phyloP scores from a whole-genome alignment of 1,140 invertebrate species.

The Phortica variegata region DNA sequence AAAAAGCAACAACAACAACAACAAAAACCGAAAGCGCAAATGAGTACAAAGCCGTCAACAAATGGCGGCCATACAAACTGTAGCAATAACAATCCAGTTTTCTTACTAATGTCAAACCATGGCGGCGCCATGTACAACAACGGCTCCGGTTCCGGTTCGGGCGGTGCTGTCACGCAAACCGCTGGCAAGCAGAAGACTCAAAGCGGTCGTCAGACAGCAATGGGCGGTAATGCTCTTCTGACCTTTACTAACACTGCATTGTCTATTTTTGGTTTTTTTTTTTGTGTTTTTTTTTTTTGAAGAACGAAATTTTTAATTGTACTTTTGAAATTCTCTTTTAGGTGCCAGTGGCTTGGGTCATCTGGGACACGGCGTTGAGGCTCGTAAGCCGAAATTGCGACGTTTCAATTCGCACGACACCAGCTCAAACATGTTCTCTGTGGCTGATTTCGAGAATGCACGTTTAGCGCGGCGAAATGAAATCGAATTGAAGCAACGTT shows the following conservation, averaged over 20 bases:
- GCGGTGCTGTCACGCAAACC: too few species aligned
- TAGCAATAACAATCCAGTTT: too few species aligned
- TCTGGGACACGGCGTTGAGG: slow-evolving; percentile 36
- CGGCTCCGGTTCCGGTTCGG: too few species aligned
- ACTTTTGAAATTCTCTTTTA: slow-evolving; percentile 18
- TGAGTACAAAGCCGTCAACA: not conserved
- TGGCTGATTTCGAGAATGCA: slow-evolving; percentile 55
- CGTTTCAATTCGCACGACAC: slow-evolving; percentile 56
- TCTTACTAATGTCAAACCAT: too few species aligned
- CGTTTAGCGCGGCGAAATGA: slow-evolving; percentile 55
- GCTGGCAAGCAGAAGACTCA: too few species aligned
- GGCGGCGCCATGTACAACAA: too few species aligned
- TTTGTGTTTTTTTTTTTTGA: not conserved
- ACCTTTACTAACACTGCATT: too few species aligned
- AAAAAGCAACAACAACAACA: too few species aligned
- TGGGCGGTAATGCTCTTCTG: slow-evolving; percentile 34
- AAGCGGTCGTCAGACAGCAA: slow-evolving; percentile 19
- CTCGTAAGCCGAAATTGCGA: slow-evolving; percentile 49
- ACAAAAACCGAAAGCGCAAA: not conserved
- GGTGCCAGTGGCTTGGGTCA: slow-evolving; percentile 26
- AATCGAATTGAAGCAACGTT: slow-evolving; percentile 50
- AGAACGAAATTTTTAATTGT: not conserved
- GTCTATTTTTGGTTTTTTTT: slow-evolving; percentile 12
- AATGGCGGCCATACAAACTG: not conserved
- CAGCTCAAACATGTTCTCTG: slow-evolving; percentile 56